Conservation (phyloP, 2,888 invertebrate genomes). For the Ceriagrion tenellum region DNA sequence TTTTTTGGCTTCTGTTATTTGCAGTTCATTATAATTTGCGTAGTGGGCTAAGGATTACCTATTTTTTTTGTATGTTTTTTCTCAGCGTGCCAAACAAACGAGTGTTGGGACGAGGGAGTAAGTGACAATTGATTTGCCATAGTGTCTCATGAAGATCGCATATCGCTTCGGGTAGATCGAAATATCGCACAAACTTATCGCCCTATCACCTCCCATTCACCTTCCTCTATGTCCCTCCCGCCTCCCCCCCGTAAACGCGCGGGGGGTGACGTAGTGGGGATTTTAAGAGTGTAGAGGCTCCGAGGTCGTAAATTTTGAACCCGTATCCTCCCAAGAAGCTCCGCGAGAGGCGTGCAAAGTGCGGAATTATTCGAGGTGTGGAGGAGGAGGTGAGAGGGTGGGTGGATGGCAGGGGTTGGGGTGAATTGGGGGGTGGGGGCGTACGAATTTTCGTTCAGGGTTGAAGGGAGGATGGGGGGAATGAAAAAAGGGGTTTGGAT, state of each 20-base stretch:
- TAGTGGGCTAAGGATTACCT: no score
- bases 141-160: no score
- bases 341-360: slow-evolving; percentile 60
- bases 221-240: not conserved
- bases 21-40: no score
- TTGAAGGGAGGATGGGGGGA: not conserved
- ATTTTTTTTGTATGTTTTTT: no score
- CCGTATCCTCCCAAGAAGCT: slow-evolving; percentile 45
- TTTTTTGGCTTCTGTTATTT: no score
- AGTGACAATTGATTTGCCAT: no score
- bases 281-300: not conserved
- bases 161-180: no score
- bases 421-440: not conserved
- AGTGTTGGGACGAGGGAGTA: no score
- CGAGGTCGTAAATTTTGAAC: slow-evolving; percentile 40
- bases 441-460: not conserved
- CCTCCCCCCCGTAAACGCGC: not conserved
- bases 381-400: not conserved
- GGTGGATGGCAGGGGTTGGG: not conserved
- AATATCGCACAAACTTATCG: no score
- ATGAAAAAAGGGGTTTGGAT: no score
- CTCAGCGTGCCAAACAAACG: no score
- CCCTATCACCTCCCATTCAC: not conserved
- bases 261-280: not conserved
- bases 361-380: slow-evolving; percentile 42